phyloP scores from a whole-genome alignment of 2,113 vertebrate genomes.

The Burhinus bistriatus region DNA sequence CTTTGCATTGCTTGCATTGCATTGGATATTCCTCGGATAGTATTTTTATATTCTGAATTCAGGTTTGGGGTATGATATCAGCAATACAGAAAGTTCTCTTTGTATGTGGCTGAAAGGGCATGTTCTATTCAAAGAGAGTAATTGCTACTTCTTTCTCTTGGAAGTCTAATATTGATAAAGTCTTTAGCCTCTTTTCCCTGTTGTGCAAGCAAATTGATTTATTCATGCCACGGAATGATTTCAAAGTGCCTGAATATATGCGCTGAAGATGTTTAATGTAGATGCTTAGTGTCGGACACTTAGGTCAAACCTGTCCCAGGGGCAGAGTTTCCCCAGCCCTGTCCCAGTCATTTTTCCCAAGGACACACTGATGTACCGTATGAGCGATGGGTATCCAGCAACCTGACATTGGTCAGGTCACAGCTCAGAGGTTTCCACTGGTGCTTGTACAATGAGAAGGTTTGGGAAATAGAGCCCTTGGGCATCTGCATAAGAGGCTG shows the following conservation, averaged over 20 bases:
- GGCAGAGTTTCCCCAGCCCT: background rate
- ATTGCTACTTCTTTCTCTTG: background rate
- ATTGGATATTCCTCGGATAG: background rate
- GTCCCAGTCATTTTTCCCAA: background rate
- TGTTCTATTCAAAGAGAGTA: background rate
- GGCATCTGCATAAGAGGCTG: background rate
- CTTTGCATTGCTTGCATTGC: background rate
- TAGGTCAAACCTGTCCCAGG: background rate
- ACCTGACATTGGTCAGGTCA: background rate
- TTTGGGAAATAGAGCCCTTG: background rate
- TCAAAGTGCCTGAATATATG: background rate
- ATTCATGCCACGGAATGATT: background rate
- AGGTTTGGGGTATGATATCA: background rate
- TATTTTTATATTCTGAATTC: background rate
- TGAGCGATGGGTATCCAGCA: background rate
- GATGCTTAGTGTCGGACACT: background rate
- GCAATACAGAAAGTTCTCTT: background rate
- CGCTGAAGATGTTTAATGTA: background rate
- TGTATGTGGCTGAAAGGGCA: background rate
- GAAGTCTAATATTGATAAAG: background rate
- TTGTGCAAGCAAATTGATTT: background rate
- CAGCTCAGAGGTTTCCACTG: background rate
- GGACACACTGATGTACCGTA: background rate
- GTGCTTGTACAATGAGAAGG: background rate
- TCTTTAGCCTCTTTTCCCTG: background rate